Conservation (phyloP, 2,113 vertebrate genomes). For the Misgurnus anguillicaudatus region DNA sequence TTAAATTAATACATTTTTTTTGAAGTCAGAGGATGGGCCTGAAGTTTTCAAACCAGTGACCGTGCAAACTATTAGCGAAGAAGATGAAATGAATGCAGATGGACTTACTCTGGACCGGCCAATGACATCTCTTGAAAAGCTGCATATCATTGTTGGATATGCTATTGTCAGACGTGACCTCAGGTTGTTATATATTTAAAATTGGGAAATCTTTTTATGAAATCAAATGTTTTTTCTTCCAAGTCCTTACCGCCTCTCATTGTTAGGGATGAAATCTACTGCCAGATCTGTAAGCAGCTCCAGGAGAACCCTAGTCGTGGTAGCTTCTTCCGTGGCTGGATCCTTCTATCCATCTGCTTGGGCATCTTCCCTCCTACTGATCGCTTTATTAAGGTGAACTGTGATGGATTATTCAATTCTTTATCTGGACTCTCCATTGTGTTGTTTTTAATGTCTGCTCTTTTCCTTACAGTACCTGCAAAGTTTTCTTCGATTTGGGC, state of each 20-base stretch:
- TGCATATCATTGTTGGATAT: slow-evolving; percentile 87
- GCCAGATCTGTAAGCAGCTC: slow-evolving; percentile 98
- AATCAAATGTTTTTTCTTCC: background rate
- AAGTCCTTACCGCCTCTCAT: background rate
- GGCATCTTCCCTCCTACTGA: slow-evolving; percentile 91
- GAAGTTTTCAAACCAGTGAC: slow-evolving; percentile 59
- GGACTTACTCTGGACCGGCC: slow-evolving; percentile 78
- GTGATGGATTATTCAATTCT: background rate
- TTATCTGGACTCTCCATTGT: background rate
- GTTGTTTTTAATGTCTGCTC: background rate
- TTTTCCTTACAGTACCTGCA: slow-evolving; percentile 80
- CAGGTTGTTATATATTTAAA: slow-evolving; percentile 72
- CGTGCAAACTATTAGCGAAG: slow-evolving; percentile 71
- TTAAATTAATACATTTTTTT: background rate
- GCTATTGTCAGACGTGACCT: slow-evolving; percentile 85
- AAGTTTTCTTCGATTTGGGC: slow-evolving; percentile 87
- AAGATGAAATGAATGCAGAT: slow-evolving; percentile 73
- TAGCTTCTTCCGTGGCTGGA: slow-evolving; percentile 90
- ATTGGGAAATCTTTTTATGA: background rate
- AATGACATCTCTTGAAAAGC: slow-evolving; percentile 90
- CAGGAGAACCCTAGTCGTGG: slow-evolving; percentile 82
- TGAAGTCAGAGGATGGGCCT: slow-evolving; percentile 34
- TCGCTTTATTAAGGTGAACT: slow-evolving; percentile 81
- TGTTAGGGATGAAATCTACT: slow-evolving; percentile 94
- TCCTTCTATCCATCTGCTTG: slow-evolving; percentile 91